A percentile compares a stretch with the other conserved stretches of the same genome.
phyloP scores from a whole-genome alignment of 2,797 vertebrate genomes.

The Harpagifer antarcticus region DNA sequence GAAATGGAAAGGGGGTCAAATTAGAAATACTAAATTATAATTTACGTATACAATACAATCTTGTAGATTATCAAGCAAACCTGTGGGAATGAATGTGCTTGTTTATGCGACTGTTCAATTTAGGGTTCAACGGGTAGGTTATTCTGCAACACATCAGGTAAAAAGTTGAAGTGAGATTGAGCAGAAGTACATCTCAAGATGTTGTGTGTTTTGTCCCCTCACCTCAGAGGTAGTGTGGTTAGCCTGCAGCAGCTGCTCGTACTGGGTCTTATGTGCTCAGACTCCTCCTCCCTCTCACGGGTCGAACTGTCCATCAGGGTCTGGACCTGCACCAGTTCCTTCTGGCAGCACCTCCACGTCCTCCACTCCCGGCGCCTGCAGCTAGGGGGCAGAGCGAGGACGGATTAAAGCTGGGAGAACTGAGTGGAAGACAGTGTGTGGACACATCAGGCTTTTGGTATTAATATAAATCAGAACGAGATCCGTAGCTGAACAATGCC shows the following conservation, averaged over 20 bases:
- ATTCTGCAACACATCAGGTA: background rate
- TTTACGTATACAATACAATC: background rate
- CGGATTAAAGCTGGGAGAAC: background rate
- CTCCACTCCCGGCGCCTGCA: constrained; percentile 96
- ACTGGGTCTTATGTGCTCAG: constrained; percentile 91
- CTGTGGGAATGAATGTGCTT: background rate
- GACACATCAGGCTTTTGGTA: background rate
- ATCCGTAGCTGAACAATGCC: background rate
- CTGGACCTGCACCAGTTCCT: constrained; percentile 97
- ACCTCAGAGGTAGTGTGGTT: constrained; percentile 93
- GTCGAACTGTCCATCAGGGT: constrained; percentile 96
- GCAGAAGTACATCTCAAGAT: background rate
- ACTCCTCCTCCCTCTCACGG: constrained; percentile 92
- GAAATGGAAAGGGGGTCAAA: background rate
- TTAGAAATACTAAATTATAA: background rate
- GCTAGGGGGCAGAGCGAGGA: constrained; percentile 78
- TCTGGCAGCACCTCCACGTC: constrained; percentile 97
- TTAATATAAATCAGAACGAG: background rate
- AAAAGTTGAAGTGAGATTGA: constrained; percentile 1
- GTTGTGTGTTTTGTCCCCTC: constrained; percentile 36
- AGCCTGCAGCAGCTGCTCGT: constrained; percentile 91
- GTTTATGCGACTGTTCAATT: background rate
- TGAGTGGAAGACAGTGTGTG: background rate
- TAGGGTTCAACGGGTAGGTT: background rate
- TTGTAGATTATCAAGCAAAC: background rate